Evolutionary conservation across 2,888 invertebrate genomes (phyloP).

Genomic region (Lycocerus yunnanus): DNA sequence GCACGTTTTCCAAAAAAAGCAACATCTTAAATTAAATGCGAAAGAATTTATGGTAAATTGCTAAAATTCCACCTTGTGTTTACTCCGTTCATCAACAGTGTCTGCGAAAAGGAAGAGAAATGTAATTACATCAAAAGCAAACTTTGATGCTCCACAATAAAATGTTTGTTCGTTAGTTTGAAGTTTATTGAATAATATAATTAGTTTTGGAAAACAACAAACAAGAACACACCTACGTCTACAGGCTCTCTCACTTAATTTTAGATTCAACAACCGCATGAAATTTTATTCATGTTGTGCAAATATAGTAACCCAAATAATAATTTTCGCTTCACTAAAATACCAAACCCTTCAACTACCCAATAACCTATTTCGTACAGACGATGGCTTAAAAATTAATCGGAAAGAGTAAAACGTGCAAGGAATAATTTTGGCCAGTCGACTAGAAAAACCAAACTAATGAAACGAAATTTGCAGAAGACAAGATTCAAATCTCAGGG

Average conservation of each 20-base stretch:
- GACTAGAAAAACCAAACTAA: not conserved
- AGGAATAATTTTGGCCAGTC: not conserved
- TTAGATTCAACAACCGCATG: not conserved
- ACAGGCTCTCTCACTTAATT: not conserved
- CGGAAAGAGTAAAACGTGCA: not conserved
- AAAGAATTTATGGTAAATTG: not conserved
- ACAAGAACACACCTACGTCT: not conserved
- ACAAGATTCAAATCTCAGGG: not conserved
- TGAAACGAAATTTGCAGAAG: not conserved
- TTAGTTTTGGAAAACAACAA: not conserved
- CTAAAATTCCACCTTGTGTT: not conserved
- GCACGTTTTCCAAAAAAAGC: not conserved
- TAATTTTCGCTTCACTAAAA: not conserved
- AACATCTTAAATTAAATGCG: not conserved
- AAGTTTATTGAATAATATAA: not conserved
- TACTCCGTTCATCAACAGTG: not conserved
- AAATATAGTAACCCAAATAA: not conserved
- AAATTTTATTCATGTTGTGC: not conserved
- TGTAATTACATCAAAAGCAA: not conserved
- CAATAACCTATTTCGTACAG: not conserved
- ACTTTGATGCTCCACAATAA: not conserved
- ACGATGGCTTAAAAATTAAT: not conserved
- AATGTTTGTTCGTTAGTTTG: not conserved
- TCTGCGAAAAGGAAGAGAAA: not conserved
- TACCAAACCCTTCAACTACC: not conserved